A percentile compares a stretch with the other conserved stretches of the same genome.
Evolutionary conservation across 1,140 invertebrate genomes (phyloP).

Genomic region (Rhagoletis pomonella): DNA sequence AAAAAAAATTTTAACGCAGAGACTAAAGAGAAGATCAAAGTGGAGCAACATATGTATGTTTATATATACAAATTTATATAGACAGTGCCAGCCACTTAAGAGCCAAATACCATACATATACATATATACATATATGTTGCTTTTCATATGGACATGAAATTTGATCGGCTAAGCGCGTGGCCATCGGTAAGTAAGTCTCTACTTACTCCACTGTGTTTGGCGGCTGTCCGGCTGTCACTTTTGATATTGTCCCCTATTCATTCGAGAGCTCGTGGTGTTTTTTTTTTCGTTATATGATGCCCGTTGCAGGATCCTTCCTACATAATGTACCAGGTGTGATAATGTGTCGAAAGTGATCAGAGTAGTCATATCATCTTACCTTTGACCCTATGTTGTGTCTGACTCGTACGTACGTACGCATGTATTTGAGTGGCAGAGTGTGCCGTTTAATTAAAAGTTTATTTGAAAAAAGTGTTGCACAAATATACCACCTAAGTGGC

Average conservation of each 20-base stretch:
- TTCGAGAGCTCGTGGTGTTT: not conserved
- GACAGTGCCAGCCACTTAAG: conserved; percentile 13
- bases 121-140: not conserved
- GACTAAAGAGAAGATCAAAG: not conserved
- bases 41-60: conserved; percentile 34
- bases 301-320: not conserved
- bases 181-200: not conserved
- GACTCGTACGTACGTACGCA: too few species aligned
- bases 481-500: conserved; percentile 21
- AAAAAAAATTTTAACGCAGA: not conserved
- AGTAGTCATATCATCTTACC: conserved; percentile 6
- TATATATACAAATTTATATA: not conserved
- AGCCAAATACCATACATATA: not conserved
- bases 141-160: conserved; percentile 26
- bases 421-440: not conserved
- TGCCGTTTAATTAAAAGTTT: not conserved
- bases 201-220: not conserved
- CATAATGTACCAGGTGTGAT: conserved; percentile 27
- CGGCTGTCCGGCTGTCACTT: conserved; percentile 26
- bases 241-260: not conserved
- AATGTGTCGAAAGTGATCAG: conserved; percentile 43
- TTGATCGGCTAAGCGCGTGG: conserved; percentile 26
- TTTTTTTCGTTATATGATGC: not conserved
- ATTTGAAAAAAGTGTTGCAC: not conserved
- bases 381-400: not conserved